Conservation (phyloP, 2,888 invertebrate species). For the Troides oblongomaculatus region DNA sequence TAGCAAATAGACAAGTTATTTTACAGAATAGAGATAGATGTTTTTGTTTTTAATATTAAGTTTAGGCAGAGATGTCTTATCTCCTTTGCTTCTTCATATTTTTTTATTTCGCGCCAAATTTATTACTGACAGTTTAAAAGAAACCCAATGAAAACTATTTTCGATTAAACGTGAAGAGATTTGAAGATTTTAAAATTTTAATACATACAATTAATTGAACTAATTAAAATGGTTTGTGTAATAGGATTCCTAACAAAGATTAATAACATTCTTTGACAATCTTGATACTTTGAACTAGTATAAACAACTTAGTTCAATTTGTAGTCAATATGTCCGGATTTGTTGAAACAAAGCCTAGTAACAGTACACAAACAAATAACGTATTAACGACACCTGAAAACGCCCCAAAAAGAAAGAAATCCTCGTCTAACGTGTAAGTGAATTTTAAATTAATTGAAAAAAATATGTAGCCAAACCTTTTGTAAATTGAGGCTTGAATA, state of each 20-base stretch:
- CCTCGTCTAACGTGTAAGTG: conserved; percentile 9
- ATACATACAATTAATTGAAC: not conserved
- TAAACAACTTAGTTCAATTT: not conserved
- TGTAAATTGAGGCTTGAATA: not conserved
- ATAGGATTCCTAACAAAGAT: not conserved
- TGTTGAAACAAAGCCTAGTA: conserved; percentile 5
- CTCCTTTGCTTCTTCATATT: not conserved
- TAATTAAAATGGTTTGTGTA: conserved; percentile 1
- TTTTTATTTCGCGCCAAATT: conserved; percentile 22
- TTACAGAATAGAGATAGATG: too few relatives aligned
- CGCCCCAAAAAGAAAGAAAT: conserved; percentile 9
- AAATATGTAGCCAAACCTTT: not conserved
- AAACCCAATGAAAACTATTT: too few relatives aligned
- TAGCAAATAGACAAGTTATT: too few relatives aligned
- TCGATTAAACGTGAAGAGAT: not conserved
- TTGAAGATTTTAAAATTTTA: not conserved
- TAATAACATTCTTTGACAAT: conserved; percentile 1
- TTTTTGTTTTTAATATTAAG: not conserved
- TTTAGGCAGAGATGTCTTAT: not conserved
- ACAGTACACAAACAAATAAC: not conserved
- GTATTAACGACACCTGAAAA: not conserved
- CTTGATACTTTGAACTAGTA: not conserved
- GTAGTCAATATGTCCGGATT: conserved; percentile 12
- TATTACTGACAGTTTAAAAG: conserved; percentile 9
- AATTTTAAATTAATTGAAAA: not conserved